phyloP scores from a whole-genome alignment of 2,888 invertebrate species.

The Alentia gelatinosa region DNA sequence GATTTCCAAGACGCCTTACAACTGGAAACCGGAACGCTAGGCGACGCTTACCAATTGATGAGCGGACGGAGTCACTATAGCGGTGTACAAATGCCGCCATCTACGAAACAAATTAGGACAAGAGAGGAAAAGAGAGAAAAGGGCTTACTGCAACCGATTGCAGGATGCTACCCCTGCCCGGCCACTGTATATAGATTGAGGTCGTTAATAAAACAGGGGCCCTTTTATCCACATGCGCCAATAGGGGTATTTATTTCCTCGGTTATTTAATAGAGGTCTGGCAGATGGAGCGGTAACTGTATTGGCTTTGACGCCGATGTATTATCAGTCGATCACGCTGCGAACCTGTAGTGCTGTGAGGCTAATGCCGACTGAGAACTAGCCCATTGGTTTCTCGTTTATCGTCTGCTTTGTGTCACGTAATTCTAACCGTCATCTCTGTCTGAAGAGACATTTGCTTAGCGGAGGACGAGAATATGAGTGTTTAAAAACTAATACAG shows the following conservation, averaged over 20 bases:
- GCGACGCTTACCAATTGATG: background rate
- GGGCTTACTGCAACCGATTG: background rate
- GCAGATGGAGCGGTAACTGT: background rate
- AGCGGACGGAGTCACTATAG: background rate
- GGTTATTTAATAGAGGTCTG: constrained; percentile 25
- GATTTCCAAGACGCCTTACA: background rate
- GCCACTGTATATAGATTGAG: too few relatives aligned
- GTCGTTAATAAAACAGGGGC: background rate
- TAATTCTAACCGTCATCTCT: background rate
- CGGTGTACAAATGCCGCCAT: background rate
- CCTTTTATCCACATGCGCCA: background rate
- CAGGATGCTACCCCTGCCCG: too few relatives aligned
- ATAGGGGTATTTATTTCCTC: background rate
- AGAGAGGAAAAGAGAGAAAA: background rate
- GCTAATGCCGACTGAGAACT: background rate
- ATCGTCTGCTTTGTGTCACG: background rate
- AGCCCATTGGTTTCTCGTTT: background rate
- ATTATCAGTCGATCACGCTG: constrained; percentile 14
- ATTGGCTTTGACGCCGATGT: constrained; percentile 3
- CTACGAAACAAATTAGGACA: background rate
- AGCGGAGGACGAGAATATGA: background rate
- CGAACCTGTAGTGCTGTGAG: background rate
- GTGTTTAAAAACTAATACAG: too few relatives aligned
- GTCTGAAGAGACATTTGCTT: background rate
- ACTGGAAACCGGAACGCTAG: background rate